These are phyloP conservation scores for Drosophila sp. DNA, from an alignment of 1,140 invertebrate genomes.

Conservation along the genomic window DNA sequence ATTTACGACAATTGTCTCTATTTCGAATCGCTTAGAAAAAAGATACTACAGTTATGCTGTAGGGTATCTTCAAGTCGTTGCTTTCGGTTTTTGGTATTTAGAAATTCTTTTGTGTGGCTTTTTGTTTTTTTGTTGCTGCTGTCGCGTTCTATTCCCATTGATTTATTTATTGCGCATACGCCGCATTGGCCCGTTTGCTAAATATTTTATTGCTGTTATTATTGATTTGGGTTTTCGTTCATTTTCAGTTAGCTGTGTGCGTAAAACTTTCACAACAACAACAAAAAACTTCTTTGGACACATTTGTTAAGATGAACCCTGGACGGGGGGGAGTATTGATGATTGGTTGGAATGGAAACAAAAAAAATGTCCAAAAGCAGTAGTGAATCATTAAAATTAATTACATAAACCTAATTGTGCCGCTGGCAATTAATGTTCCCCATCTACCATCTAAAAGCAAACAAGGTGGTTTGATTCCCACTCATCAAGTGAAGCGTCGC, in stretches of 20 bases:
- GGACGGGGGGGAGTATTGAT: constrained; percentile 1
- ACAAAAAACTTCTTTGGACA: constrained; percentile 41
- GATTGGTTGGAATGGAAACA: constrained; percentile 1
- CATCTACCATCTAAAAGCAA: background rate
- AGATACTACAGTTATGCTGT: background rate
- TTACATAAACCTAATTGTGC: constrained; percentile 73
- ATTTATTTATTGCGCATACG: constrained; percentile 58
- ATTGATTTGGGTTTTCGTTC: constrained; percentile 50
- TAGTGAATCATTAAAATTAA: constrained; percentile 74
- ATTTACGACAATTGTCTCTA: background rate
- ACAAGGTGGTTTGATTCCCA: constrained; percentile 8
- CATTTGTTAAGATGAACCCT: constrained; percentile 36
- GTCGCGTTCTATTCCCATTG: constrained; percentile 25
- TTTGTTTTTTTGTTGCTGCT: background rate
- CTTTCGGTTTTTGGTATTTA: background rate
- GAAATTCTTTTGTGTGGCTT: constrained; percentile 9
- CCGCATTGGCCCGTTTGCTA: constrained; percentile 30
- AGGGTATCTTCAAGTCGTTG: background rate
- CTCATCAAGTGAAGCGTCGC: constrained; percentile 20
- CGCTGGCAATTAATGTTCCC: constrained; percentile 64
- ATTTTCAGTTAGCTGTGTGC: constrained; percentile 20
- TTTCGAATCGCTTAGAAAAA: no score
- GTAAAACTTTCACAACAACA: constrained; percentile 16
- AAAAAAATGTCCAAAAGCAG: constrained; percentile 27
- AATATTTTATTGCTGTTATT: constrained; percentile 60